These are phyloP conservation scores for Athene cunicularia DNA, from an alignment of 2,113 vertebrate species.

Conservation along the genomic window DNA sequence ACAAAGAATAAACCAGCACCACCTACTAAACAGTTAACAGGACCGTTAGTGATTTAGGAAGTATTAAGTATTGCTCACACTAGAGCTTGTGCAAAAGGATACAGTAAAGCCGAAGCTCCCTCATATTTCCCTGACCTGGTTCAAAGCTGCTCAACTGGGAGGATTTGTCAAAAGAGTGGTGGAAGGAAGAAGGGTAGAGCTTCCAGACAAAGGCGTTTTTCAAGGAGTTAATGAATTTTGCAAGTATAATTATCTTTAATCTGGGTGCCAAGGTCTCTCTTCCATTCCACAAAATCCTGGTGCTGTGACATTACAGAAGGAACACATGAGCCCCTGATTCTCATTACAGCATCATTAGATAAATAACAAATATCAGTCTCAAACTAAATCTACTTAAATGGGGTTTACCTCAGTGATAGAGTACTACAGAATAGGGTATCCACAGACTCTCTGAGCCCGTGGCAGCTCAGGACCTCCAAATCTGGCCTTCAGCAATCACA, in stretches of 20 bases:
- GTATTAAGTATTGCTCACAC: neutral
- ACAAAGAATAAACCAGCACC: neutral
- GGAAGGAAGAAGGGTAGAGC: neutral
- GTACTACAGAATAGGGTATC: accelerated
- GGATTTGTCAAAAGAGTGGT: neutral
- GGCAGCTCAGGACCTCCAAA: neutral
- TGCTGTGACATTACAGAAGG: neutral
- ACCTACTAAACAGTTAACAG: neutral
- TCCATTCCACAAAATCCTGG: neutral
- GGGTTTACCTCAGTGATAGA: neutral
- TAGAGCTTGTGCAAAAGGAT: neutral
- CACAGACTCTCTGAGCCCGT: neutral
- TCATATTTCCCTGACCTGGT: neutral
- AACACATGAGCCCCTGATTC: neutral
- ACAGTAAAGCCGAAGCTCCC: neutral
- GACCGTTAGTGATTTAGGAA: neutral
- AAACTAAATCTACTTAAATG: neutral
- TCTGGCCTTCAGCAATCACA: neutral
- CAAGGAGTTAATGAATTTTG: slow-evolving; percentile 19
- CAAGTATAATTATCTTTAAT: slow-evolving; percentile 27
- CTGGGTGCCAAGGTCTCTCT: neutral
- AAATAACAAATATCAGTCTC: neutral
- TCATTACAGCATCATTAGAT: neutral
- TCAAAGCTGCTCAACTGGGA: neutral
- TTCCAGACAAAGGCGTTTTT: neutral